phyloP scores from a whole-genome alignment of 2,888 invertebrate species.

The Metopia argyrocephala region DNA sequence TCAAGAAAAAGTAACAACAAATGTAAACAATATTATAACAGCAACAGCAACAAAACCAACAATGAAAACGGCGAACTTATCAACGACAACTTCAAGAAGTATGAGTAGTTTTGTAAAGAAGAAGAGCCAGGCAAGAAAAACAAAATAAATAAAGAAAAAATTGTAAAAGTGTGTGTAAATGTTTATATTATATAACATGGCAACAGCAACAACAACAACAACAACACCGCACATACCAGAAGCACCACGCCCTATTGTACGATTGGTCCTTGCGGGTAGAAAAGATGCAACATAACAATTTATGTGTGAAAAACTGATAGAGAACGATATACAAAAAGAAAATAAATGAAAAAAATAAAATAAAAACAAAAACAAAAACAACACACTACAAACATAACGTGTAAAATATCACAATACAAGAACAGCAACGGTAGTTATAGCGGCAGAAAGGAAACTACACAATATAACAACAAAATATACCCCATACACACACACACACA shows the following conservation, averaged over 20 bases:
- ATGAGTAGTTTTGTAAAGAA: conserved; percentile 26
- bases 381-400: conserved; percentile 32
- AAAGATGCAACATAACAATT: conserved; percentile 77
- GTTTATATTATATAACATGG: background rate
- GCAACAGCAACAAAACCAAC: conserved; percentile 27
- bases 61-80: background rate
- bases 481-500: background rate
- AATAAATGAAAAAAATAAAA: background rate
- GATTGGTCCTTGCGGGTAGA: conserved; percentile 76
- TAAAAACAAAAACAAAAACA: background rate
- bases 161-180: background rate
- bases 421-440: background rate
- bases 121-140: background rate
- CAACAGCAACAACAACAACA: background rate
- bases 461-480: conserved; percentile 5
- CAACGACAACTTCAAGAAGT: background rate
- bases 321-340: conserved; percentile 64
- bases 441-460: background rate
- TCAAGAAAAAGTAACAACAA: background rate
- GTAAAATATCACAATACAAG: conserved; percentile 47
- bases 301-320: conserved; percentile 76
- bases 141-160: background rate
- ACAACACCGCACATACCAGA: conserved; percentile 14
- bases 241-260: conserved; percentile 75
- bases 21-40: conserved; percentile 43